Evolutionary conservation across 2,113 vertebrate species (phyloP).

Genomic region (Chunga burmeisteri): DNA sequence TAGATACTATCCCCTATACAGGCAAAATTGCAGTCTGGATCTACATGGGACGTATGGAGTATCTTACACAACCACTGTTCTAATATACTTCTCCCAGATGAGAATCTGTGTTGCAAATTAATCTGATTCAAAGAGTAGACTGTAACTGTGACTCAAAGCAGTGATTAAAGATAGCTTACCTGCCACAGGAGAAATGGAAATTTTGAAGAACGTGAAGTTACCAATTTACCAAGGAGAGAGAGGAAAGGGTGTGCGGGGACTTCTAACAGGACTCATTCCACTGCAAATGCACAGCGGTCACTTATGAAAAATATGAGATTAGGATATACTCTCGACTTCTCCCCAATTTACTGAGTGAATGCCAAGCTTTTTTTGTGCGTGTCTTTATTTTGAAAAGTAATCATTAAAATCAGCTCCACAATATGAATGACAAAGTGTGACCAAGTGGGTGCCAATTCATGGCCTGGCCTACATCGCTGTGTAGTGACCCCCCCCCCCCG

Average conservation of each 20-base stretch:
- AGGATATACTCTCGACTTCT: background rate
- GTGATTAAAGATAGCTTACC: background rate
- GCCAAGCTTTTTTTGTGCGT: background rate
- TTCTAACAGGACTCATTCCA: background rate
- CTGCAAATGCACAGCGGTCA: background rate
- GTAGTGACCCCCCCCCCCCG: background rate
- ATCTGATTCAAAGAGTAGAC: background rate
- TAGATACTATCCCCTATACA: accelerated
- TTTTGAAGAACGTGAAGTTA: background rate
- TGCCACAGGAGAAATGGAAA: background rate
- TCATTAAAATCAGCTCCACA: background rate
- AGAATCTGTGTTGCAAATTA: background rate
- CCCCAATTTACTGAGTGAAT: background rate
- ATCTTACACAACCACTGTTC: background rate
- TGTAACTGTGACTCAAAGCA: background rate
- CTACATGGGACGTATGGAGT: background rate
- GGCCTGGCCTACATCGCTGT: background rate
- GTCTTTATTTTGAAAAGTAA: background rate
- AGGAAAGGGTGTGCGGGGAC: background rate
- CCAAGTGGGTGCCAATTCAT: background rate
- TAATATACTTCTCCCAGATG: background rate
- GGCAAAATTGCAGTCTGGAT: background rate
- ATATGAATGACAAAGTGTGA: background rate
- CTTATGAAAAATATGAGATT: background rate
- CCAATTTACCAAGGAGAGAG: background rate